Percentiles rank a stretch among this genome's conserved stretches.
Conservation (phyloP, 2,888 invertebrate genomes). For the Limenitis camilla region DNA sequence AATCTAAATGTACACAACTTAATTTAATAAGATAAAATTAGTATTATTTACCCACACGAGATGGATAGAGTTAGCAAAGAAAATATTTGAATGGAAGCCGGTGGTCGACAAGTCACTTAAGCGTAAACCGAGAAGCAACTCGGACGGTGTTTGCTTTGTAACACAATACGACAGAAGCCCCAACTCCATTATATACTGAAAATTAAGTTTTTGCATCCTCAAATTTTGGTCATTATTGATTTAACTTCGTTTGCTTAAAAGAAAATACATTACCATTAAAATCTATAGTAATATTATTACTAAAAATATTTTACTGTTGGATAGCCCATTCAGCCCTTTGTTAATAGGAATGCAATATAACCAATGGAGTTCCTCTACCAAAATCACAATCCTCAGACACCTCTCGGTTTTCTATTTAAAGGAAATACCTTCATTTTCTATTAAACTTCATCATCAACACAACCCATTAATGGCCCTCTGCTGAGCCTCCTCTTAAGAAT, state of each 20-base stretch:
- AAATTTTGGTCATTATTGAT: neutral
- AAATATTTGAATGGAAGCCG: constrained; percentile 67
- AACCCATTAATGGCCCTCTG: too few species aligned
- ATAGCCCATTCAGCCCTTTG: too few species aligned
- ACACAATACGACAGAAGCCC: constrained; percentile 62
- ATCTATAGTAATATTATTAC: too few species aligned
- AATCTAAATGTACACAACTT: constrained; percentile 24
- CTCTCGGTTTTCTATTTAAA: too few species aligned
- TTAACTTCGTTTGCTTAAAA: constrained; percentile 1
- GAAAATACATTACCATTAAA: neutral
- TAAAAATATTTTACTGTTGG: too few species aligned
- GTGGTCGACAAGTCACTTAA: constrained; percentile 69
- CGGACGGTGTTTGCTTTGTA: constrained; percentile 50
- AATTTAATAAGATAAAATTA: neutral
- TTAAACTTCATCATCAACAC: too few species aligned
- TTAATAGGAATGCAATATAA: too few species aligned
- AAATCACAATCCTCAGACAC: too few species aligned
- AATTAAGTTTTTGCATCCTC: constrained; percentile 25
- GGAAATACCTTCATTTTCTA: too few species aligned
- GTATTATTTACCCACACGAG: constrained; percentile 44
- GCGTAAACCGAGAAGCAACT: constrained; percentile 56
- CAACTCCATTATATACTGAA: constrained; percentile 51
- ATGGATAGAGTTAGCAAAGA: constrained; percentile 55
- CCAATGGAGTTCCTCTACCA: too few species aligned
- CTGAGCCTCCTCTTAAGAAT: too few species aligned